These are phyloP conservation scores for Tinea semifulvella DNA, from an alignment of 2,888 invertebrate species.

Conservation along the genomic window DNA sequence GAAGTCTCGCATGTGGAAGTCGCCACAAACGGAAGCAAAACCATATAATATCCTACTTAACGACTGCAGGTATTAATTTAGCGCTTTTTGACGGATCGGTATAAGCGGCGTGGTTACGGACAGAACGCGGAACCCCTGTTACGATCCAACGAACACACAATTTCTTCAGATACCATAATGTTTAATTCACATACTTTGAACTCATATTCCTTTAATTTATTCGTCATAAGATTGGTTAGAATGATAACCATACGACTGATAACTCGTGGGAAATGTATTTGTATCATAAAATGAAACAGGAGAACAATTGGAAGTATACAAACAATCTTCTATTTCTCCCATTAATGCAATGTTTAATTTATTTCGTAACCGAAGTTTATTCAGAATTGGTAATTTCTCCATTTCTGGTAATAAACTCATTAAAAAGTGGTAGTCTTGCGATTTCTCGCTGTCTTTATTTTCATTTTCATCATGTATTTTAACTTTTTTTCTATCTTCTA, in stretches of 20 bases:
- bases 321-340: constrained; percentile 2
- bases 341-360: neutral
- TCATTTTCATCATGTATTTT: neutral
- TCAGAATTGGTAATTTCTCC: constrained; percentile 1
- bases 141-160: too few species aligned
- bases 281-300: neutral
- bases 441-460: neutral
- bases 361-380: constrained; percentile 1
- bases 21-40: too few species aligned
- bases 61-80: too few species aligned
- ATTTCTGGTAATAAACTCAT: constrained; percentile 4
- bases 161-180: too few species aligned
- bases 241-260: neutral
- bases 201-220: too few species aligned
- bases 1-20: too few species aligned
- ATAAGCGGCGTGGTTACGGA: too few species aligned
- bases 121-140: too few species aligned
- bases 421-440: neutral
- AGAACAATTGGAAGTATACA: neutral
- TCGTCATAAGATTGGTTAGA: neutral
- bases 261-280: neutral
- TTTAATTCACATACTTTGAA: too few species aligned
- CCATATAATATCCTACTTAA: too few species aligned
- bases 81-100: too few species aligned
- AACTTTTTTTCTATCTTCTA: neutral